Evolutionary conservation across 1,140 invertebrate genomes (phyloP).

Genomic region (Belonocnema kinseyi): DNA sequence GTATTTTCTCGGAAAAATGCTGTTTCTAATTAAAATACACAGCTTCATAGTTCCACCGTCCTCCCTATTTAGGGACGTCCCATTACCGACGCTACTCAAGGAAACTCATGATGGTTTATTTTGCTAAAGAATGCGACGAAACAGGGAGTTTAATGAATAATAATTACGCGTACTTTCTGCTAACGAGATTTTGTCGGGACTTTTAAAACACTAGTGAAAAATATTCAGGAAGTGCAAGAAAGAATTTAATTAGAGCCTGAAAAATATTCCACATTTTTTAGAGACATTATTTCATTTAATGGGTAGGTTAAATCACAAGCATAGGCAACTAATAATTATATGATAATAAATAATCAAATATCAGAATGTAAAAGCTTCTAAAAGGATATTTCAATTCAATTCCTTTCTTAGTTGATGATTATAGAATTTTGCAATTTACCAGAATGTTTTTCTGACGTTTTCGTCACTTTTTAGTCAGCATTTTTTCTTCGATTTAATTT

Average conservation of each 20-base stretch:
- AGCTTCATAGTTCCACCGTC: background rate
- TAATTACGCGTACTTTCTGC: constrained; percentile 27
- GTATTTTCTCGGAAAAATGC: background rate
- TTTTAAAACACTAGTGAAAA: constrained; percentile 13
- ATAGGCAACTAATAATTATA: no score
- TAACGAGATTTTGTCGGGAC: constrained; percentile 28
- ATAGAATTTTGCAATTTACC: no score
- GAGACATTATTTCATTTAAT: background rate
- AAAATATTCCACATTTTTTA: constrained; percentile 11
- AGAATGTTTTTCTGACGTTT: no score
- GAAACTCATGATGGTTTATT: constrained; percentile 27
- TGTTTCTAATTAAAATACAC: constrained; percentile 12
- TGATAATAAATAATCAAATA: no score
- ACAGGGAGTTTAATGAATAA: constrained; percentile 31
- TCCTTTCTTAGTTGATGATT: no score
- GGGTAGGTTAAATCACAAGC: background rate
- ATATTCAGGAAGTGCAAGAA: constrained; percentile 4
- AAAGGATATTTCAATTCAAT: no score
- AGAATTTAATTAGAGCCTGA: constrained; percentile 12
- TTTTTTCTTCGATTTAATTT: no score
- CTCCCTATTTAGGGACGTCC: constrained; percentile 21
- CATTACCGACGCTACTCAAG: constrained; percentile 30
- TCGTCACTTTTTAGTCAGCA: no score
- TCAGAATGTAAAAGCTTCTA: no score
- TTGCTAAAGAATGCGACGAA: constrained; percentile 24